These are phyloP conservation scores for Sclerodermus sp. DNA, from an alignment of 2,888 invertebrate species.

Conservation along the genomic window DNA sequence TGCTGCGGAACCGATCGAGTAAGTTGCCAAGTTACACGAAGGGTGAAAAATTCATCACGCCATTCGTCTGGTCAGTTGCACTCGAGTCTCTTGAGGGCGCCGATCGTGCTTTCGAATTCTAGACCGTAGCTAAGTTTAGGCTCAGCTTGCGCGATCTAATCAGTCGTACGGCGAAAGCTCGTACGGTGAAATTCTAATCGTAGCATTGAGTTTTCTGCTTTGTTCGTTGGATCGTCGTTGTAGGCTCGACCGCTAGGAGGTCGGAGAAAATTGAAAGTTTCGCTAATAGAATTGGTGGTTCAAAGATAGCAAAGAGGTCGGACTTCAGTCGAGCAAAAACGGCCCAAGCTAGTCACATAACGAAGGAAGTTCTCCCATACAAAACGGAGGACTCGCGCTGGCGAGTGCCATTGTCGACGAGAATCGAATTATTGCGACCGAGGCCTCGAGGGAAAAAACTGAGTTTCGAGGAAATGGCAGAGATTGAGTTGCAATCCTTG, in stretches of 20 bases:
- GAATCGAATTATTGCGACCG: conserved; percentile 5
- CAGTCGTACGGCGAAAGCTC: no score
- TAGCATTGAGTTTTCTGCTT: no score
- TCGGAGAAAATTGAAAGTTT: no score
- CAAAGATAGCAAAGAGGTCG: conserved; percentile 62
- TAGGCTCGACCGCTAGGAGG: no score
- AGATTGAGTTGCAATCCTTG: conserved; percentile 37
- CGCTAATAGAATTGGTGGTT: background rate
- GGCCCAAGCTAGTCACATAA: conserved; percentile 66
- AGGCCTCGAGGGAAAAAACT: conserved; percentile 8
- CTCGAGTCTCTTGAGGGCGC: conserved; percentile 20
- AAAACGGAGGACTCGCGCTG: conserved; percentile 7
- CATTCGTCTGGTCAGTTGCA: conserved; percentile 27
- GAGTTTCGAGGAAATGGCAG: conserved; percentile 32
- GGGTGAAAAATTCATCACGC: conserved; percentile 22
- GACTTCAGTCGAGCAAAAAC: conserved; percentile 67
- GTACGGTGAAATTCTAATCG: no score
- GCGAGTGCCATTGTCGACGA: conserved; percentile 4
- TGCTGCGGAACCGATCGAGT: conserved; percentile 7
- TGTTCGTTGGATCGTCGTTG: no score
- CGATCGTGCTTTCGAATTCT: no score
- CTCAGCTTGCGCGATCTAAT: no score
- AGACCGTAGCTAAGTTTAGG: no score
- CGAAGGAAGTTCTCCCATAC: conserved; percentile 64
- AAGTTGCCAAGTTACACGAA: conserved; percentile 25